Conservation (phyloP, 2,113 vertebrate species). For the Glareola pratincola region DNA sequence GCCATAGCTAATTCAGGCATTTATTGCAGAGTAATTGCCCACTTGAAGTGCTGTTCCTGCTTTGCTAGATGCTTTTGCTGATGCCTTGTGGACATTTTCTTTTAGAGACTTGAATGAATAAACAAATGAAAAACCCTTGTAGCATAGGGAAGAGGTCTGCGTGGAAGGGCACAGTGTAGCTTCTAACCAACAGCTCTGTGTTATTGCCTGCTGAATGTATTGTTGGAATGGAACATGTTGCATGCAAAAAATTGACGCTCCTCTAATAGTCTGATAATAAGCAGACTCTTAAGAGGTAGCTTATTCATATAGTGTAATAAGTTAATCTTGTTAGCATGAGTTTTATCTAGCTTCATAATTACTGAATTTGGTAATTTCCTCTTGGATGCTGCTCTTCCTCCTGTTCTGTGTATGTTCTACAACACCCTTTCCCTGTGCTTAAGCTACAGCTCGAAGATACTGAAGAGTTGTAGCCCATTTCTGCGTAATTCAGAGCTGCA, state of each 20-base stretch:
- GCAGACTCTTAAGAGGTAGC: background rate
- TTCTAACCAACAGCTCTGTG: background rate
- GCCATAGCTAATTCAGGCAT: background rate
- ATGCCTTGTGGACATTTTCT: background rate
- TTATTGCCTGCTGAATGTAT: background rate
- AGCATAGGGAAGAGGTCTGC: background rate
- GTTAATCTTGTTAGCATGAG: background rate
- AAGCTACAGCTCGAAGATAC: background rate
- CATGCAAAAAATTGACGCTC: background rate
- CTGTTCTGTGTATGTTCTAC: background rate
- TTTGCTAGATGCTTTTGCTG: background rate
- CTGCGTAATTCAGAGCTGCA: background rate
- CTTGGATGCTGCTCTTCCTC: background rate
- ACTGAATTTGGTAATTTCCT: background rate
- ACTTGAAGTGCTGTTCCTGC: background rate
- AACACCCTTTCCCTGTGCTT: background rate
- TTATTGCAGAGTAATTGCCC: rapidly evolving
- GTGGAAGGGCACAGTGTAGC: background rate
- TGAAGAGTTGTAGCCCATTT: background rate
- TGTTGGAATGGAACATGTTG: background rate
- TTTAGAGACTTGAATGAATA: background rate
- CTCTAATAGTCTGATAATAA: background rate
- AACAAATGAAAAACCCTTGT: background rate
- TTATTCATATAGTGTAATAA: background rate
- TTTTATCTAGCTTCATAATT: background rate